Evolutionary conservation across 2,888 invertebrate genomes (phyloP).

Genomic region (Zaprionus bogoriensis): DNA sequence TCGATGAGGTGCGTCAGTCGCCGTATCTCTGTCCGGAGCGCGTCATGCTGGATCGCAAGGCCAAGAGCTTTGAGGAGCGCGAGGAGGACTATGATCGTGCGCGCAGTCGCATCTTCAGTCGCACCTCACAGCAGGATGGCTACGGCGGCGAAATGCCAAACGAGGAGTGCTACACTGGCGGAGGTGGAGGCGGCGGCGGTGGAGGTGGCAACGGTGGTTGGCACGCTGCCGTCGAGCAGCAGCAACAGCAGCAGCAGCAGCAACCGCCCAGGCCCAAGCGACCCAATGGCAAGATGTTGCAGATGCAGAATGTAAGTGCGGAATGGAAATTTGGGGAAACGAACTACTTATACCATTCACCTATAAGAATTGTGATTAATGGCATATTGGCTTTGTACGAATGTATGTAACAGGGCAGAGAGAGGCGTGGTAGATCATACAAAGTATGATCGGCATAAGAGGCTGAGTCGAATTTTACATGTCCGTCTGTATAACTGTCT

Average conservation of each 20-base stretch:
- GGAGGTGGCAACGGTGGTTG: slow-evolving; percentile 52
- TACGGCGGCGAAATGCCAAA: slow-evolving; percentile 46
- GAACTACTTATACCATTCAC: no score
- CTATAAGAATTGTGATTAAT: no score
- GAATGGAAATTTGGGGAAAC: neutral
- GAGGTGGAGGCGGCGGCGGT: slow-evolving; percentile 34
- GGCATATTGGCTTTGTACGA: no score
- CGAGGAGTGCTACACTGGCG: slow-evolving; percentile 62
- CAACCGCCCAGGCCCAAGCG: slow-evolving; percentile 72
- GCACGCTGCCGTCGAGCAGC: slow-evolving; percentile 66
- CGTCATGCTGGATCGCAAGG: slow-evolving; percentile 87
- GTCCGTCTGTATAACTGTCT: no score
- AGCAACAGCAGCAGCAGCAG: slow-evolving; percentile 55
- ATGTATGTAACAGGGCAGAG: no score
- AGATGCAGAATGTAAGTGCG: slow-evolving; percentile 79
- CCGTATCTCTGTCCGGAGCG: slow-evolving; percentile 86
- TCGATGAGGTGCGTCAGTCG: slow-evolving; percentile 87
- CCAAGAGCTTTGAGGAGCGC: slow-evolving; percentile 95
- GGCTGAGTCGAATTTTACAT: no score
- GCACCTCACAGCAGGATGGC: slow-evolving; percentile 71
- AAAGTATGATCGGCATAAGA: no score
- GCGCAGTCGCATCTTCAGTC: slow-evolving; percentile 91
- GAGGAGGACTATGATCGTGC: slow-evolving; percentile 95
- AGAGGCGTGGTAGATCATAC: no score
- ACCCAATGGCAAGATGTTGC: slow-evolving; percentile 81